A percentile compares a stretch with the other conserved stretches of the same genome.
Evolutionary conservation across 2,888 invertebrate species (phyloP).

Genomic region (Sialis lutaria): DNA sequence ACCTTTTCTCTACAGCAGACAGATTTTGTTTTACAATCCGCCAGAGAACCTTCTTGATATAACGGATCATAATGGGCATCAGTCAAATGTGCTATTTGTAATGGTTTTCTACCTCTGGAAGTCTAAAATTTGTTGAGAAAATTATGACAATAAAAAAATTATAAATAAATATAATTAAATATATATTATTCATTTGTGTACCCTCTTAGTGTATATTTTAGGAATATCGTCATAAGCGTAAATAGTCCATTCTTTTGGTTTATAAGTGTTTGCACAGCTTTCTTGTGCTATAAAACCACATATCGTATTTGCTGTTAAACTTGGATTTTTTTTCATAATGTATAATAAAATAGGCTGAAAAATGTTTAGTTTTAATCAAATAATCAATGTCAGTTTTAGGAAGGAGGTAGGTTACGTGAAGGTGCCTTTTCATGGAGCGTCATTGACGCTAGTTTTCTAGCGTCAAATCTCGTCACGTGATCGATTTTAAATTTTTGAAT

Average conservation of each 20-base stretch:
- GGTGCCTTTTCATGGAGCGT: no score
- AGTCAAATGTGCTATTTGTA: slow-evolving; percentile 47
- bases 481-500: no score
- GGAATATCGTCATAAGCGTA: slow-evolving; percentile 9
- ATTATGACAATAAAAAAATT: not conserved
- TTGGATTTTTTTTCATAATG: slow-evolving; percentile 35
- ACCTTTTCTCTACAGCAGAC: slow-evolving; percentile 54
- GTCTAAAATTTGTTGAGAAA: not conserved
- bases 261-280: slow-evolving; percentile 18
- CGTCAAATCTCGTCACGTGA: no score
- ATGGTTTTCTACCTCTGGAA: slow-evolving; percentile 13
- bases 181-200: not conserved
- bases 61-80: slow-evolving; percentile 67
- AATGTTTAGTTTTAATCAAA: slow-evolving; percentile 4
- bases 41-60: slow-evolving; percentile 47
- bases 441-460: no score
- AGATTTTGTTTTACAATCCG: slow-evolving; percentile 49
- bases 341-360: slow-evolving; percentile 40
- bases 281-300: slow-evolving; percentile 38
- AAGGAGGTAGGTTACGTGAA: no score
- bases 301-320: slow-evolving; percentile 32
- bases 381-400: not conserved
- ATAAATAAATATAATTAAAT: not conserved
- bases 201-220: not conserved
- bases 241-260: slow-evolving; percentile 17